Percentiles rank a stretch among this genome's conserved stretches.
Conservation (phyloP, 2,888 invertebrate genomes). For the Drosophila borealis region DNA sequence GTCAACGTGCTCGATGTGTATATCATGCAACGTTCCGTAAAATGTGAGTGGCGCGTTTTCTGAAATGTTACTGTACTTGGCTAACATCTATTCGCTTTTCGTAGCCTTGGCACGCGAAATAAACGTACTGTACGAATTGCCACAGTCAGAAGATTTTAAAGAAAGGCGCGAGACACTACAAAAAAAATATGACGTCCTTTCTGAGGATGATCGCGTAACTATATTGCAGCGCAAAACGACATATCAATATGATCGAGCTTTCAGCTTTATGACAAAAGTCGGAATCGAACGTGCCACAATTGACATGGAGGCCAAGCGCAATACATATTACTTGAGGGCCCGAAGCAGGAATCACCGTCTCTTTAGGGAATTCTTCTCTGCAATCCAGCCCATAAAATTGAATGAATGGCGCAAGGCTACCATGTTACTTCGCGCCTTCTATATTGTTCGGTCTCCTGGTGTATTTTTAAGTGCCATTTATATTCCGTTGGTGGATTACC, state of each 20-base stretch:
- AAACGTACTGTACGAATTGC: neutral
- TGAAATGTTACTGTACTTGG: neutral
- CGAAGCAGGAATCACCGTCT: slow-evolving; percentile 29
- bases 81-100: neutral
- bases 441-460: slow-evolving; percentile 49
- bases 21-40: slow-evolving; percentile 7
- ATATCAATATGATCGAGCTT: neutral
- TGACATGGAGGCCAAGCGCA: neutral
- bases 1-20: slow-evolving; percentile 35
- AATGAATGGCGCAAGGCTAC: slow-evolving; percentile 43
- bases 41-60: too few species aligned
- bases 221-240: neutral
- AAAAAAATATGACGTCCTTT: neutral
- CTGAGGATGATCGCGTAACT: slow-evolving; percentile 13
- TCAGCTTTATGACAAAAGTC: slow-evolving; percentile 16
- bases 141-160: neutral
- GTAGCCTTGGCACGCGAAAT: slow-evolving; percentile 23
- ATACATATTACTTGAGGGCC: rapidly evolving
- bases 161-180: neutral
- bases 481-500: slow-evolving; percentile 69
- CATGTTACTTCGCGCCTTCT: slow-evolving; percentile 13
- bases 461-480: slow-evolving; percentile 32
- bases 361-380: slow-evolving; percentile 39
- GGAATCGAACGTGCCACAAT: neutral
- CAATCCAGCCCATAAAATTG: slow-evolving; percentile 50